Evolutionary conservation across 1,140 invertebrate genomes (phyloP).

Genomic region (Maniola jurtina): DNA sequence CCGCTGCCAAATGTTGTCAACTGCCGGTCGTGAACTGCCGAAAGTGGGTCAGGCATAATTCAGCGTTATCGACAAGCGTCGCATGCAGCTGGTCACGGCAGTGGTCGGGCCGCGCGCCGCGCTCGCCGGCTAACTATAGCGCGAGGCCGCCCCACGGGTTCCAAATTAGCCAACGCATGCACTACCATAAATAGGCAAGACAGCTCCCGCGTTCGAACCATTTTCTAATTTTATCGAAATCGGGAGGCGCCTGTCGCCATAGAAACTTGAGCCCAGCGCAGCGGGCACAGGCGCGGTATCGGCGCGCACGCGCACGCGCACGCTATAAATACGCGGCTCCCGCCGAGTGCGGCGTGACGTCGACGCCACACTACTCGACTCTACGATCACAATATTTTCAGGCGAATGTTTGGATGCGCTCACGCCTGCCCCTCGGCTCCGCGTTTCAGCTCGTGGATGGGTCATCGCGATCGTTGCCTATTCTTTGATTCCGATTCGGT

Average conservation of each 20-base stretch:
- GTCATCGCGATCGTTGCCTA: background rate
- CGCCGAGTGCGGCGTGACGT: conserved; percentile 20
- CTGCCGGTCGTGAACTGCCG: conserved; percentile 35
- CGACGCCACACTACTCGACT: background rate
- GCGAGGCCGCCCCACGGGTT: conserved; percentile 54
- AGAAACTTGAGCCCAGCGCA: conserved; percentile 40
- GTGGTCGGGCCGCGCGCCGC: background rate
- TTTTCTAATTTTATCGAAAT: conserved; percentile 69
- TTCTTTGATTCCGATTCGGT: background rate
- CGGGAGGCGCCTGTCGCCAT: conserved; percentile 36
- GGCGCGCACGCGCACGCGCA: conserved; percentile 26
- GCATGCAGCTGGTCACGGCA: conserved; percentile 10
- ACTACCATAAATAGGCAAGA: conserved; percentile 77
- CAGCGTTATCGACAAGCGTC: conserved; percentile 27
- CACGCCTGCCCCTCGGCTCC: background rate
- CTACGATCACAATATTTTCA: conserved; percentile 7
- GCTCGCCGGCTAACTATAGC: conserved; percentile 37
- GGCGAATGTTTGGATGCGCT: background rate
- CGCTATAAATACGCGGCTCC: conserved; percentile 63
- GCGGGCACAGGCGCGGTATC: conserved; percentile 35
- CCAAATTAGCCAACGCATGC: conserved; percentile 53
- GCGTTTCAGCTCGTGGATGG: background rate
- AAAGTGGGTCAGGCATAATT: conserved; percentile 54
- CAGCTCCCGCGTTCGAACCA: conserved; percentile 57
- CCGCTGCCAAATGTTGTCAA: background rate